Conservation (phyloP, 2,113 vertebrate genomes). For the Syngnathus floridae region DNA sequence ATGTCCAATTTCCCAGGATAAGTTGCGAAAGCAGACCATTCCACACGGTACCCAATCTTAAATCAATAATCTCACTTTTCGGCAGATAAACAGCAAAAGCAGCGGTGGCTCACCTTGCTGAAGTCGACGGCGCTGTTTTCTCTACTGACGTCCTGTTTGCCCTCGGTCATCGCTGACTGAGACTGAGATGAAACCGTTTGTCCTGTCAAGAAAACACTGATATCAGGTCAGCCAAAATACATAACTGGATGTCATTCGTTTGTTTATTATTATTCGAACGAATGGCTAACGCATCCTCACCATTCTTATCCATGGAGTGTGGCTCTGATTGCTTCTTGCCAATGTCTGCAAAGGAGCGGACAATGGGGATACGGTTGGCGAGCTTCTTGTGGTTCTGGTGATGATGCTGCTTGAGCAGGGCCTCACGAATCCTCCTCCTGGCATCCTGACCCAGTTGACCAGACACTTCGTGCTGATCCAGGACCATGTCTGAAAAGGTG, state of each 20-base stretch:
- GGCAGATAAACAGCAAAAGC: constrained; percentile 43
- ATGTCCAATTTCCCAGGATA: constrained; percentile 28
- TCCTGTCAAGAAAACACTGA: constrained; percentile 68
- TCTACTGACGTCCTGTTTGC: constrained; percentile 89
- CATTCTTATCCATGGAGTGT: constrained; percentile 98
- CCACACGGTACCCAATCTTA: constrained; percentile 48
- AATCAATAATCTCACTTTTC: constrained; percentile 28
- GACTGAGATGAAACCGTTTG: constrained; percentile 91
- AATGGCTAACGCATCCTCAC: constrained; percentile 66
- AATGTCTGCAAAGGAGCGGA: constrained; percentile 96
- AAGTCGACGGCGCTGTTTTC: constrained; percentile 98
- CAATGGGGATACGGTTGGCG: constrained; percentile 95
- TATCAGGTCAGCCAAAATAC: not conserved
- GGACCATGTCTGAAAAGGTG: constrained; percentile 84
- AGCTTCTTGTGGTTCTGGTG: constrained; percentile 99
- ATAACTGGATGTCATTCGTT: constrained; percentile 18
- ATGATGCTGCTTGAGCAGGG: constrained; percentile 93
- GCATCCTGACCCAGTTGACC: constrained; percentile 86
- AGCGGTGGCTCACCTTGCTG: constrained; percentile 82
- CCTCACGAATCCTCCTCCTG: constrained; percentile 85
- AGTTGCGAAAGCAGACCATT: constrained; percentile 14
- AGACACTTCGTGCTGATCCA: constrained; percentile 88
- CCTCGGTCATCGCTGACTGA: constrained; percentile 80
- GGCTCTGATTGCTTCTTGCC: constrained; percentile 98
- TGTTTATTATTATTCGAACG: not conserved